These are phyloP conservation scores for Electrophaes corylata DNA, from an alignment of 2,888 invertebrate species.

Conservation along the genomic window DNA sequence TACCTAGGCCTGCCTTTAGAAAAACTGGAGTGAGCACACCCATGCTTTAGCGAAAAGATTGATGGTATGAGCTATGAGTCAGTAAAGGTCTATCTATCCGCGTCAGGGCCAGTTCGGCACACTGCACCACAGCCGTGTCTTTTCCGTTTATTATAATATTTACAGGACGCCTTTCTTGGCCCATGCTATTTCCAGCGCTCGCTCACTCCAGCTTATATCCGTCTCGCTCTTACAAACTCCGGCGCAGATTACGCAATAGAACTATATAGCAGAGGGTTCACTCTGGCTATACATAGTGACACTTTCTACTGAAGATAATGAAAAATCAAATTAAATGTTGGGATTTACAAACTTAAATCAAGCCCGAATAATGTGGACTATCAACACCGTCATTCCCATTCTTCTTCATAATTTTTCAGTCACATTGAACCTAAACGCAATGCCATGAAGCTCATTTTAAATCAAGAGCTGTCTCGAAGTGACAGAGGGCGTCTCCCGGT, in stretches of 20 bases:
- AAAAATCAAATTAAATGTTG: neutral
- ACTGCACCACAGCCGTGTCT: conserved; percentile 77
- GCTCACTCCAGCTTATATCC: conserved; percentile 66
- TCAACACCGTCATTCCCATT: neutral
- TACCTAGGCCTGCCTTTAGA: neutral
- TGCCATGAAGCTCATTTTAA: conserved; percentile 10
- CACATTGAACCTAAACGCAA: neutral
- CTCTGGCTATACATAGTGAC: neutral
- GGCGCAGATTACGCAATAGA: conserved; percentile 9
- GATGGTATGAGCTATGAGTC: conserved; percentile 51
- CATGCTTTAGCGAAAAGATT: conserved; percentile 13
- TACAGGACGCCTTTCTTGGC: conserved; percentile 86
- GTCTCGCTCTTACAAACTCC: conserved; percentile 57
- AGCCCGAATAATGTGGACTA: neutral
- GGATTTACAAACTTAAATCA: neutral
- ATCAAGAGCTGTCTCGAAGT: neutral
- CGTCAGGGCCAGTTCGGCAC: conserved; percentile 78
- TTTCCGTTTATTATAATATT: conserved; percentile 84
- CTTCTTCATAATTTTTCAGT: neutral
- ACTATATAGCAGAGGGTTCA: neutral
- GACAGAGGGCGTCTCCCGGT: conserved; percentile 43
- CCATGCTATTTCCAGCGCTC: conserved; percentile 84
- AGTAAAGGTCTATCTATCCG: conserved; percentile 61
- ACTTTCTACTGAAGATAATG: neutral
- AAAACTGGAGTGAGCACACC: neutral